These are phyloP conservation scores for Nymphalis urticae DNA, from an alignment of 2,888 invertebrate genomes.

Conservation along the genomic window DNA sequence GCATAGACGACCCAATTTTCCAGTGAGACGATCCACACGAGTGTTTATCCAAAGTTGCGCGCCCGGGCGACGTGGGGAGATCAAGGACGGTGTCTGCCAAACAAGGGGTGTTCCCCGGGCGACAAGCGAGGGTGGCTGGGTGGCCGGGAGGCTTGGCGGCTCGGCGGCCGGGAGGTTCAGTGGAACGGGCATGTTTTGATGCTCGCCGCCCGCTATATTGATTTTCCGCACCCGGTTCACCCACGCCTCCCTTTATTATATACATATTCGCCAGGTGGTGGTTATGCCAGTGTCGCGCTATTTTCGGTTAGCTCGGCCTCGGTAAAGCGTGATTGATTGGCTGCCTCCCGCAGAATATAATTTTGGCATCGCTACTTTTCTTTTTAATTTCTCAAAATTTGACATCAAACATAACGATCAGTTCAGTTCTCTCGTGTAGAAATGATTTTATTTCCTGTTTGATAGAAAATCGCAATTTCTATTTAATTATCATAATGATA, in stretches of 20 bases:
- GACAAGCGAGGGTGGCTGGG: slow-evolving; percentile 67
- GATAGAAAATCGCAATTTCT: not conserved
- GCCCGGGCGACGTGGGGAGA: slow-evolving; percentile 72
- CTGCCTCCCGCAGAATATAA: slow-evolving; percentile 39
- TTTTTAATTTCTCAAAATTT: slow-evolving; percentile 8
- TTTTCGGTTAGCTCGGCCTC: slow-evolving; percentile 70
- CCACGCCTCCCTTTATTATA: slow-evolving; percentile 67
- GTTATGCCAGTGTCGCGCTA: slow-evolving; percentile 67
- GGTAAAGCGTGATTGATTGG: slow-evolving; percentile 70
- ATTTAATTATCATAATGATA: slow-evolving; percentile 2
- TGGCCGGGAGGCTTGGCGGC: slow-evolving; percentile 56
- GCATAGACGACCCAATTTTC: slow-evolving; percentile 77
- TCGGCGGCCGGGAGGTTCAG: slow-evolving; percentile 46
- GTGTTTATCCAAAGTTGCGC: slow-evolving; percentile 78
- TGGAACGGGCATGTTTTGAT: slow-evolving; percentile 75
- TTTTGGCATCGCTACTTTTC: slow-evolving; percentile 33
- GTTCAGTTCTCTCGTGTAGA: not conserved
- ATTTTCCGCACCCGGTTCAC: slow-evolving; percentile 70
- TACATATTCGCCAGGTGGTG: slow-evolving; percentile 68
- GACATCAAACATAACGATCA: slow-evolving; percentile 1
- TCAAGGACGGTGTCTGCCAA: slow-evolving; percentile 82
- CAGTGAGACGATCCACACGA: slow-evolving; percentile 68
- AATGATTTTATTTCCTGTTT: not conserved
- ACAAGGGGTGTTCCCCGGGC: slow-evolving; percentile 80
- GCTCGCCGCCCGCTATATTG: slow-evolving; percentile 77